A percentile compares a stretch with the other conserved stretches of the same genome.
Evolutionary conservation across 2,113 vertebrate species (phyloP).

Genomic region (Dermatemys mawii): DNA sequence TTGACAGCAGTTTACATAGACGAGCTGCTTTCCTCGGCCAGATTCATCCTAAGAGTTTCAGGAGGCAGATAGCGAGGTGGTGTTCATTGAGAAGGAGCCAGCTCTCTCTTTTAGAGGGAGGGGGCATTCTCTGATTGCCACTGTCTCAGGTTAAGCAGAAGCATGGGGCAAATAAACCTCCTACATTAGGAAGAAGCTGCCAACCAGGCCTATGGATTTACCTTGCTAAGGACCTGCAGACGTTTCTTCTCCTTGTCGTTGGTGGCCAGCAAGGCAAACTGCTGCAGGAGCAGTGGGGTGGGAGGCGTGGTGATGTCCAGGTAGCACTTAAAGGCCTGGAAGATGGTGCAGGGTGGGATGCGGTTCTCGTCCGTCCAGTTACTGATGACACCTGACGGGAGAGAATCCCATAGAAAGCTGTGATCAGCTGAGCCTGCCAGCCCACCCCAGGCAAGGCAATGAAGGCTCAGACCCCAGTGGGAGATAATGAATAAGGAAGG

Average conservation of each 20-base stretch:
- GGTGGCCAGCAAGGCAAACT: slow-evolving; percentile 92
- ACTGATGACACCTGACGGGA: slow-evolving; percentile 90
- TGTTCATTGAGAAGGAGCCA: background rate
- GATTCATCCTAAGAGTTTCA: background rate
- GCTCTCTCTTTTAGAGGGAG: too few relatives aligned
- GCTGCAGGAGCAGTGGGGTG: slow-evolving; percentile 91
- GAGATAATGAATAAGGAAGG: background rate
- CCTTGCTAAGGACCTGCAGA: slow-evolving; percentile 95
- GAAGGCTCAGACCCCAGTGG: background rate
- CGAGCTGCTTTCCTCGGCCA: background rate
- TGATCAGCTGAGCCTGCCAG: background rate
- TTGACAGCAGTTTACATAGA: background rate
- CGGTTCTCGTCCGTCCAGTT: slow-evolving; percentile 94
- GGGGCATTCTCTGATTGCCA: background rate
- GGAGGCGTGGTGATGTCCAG: slow-evolving; percentile 97
- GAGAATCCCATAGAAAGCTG: background rate
- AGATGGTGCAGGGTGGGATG: slow-evolving; percentile 94
- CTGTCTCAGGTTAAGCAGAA: background rate
- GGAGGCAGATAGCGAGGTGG: background rate
- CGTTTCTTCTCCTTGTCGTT: slow-evolving; percentile 90
- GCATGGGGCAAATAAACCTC: background rate
- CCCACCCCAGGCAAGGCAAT: background rate
- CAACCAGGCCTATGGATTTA: slow-evolving; percentile 50
- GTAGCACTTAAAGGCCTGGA: slow-evolving; percentile 96
- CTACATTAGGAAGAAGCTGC: background rate